Evolutionary conservation across 2,797 vertebrate species (phyloP), one percentile per base, ranked within the genome.

Genomic region (Protonibea diacanthus): DNA sequence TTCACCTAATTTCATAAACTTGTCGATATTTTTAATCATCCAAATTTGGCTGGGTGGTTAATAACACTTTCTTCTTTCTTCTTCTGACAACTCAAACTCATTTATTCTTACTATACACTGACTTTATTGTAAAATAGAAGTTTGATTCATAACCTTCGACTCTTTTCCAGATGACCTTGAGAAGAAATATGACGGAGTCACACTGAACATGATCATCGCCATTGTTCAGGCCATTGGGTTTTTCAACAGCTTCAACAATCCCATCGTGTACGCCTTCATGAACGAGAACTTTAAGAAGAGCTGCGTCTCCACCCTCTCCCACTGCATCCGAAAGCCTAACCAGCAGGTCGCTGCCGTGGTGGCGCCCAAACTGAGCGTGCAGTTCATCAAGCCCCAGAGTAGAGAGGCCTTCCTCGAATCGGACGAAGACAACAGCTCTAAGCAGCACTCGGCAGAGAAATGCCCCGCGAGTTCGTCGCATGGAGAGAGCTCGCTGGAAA

Each of bases 201-300:
- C 95, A 0, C 63, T 96, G 2, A 96, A 91, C 91, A 96, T 93
- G 91, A 95, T 96, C 76, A 76, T 96, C 8, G 96, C 96, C 23
- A 85, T 96, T 1, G 96, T 96, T 10, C 96, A 96, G 91, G 96
- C 96, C 75, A 93, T 97, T 2, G 96, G 96, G 11, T 96, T 97
- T 89, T 96, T 94, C 86, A 96, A 97, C 92, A 96, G 96, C 77
- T 96, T 97, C 84, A 96, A 96, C 91, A 96, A 96, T 66, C 96
- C 96, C 12, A 94, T 97, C 3, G 94, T 97, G 29, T 97, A 96
- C 10, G 95, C 96, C 29, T 96, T 96, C 90, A 96, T 96, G 96
- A 96, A 96, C 23, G 95, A 96, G 82, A 96, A 95, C 90, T 97
- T 96, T 86, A 96, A 96, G 89, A 96, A 96, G 89, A 96, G 93